These are phyloP conservation scores for Synanthedon tipuliformis DNA, from an alignment of 2,888 invertebrate species.

Conservation along the genomic window DNA sequence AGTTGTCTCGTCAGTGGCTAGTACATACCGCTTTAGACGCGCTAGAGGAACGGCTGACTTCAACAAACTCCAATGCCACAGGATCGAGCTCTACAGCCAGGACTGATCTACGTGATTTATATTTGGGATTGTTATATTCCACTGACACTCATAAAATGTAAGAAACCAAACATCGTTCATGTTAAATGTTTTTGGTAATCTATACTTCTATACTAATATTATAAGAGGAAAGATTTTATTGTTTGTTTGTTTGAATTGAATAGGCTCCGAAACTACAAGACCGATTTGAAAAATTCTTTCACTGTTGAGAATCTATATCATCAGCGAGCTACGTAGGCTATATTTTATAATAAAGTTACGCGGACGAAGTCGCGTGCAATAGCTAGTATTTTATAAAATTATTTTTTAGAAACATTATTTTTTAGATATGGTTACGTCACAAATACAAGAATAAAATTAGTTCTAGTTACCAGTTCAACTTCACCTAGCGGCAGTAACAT, in stretches of 20 bases:
- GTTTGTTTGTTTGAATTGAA: no score
- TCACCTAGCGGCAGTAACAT: slow-evolving; percentile 89
- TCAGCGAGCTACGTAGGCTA: no score
- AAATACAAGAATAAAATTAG: slow-evolving; percentile 95
- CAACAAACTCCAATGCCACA: slow-evolving; percentile 46
- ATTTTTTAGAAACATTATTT: no score
- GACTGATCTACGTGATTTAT: slow-evolving; percentile 88
- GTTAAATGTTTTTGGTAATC: background rate
- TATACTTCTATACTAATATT: no score
- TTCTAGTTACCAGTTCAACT: slow-evolving; percentile 91
- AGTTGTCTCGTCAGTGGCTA: slow-evolving; percentile 91
- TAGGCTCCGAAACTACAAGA: no score
- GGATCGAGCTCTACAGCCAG: slow-evolving; percentile 65
- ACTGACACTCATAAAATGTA: slow-evolving; percentile 98
- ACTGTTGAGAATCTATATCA: no score
- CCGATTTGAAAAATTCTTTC: no score
- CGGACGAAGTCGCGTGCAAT: no score
- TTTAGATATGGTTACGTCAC: slow-evolving; percentile 93
- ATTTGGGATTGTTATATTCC: slow-evolving; percentile 90
- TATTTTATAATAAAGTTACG: no score
- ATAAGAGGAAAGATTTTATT: no score
- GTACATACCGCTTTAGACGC: slow-evolving; percentile 93
- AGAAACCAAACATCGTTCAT: slow-evolving; percentile 8
- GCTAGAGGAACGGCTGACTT: slow-evolving; percentile 84
- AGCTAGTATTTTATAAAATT: no score